Conservation (phyloP, 2,888 invertebrate species). For the Pelosia muscerda region DNA sequence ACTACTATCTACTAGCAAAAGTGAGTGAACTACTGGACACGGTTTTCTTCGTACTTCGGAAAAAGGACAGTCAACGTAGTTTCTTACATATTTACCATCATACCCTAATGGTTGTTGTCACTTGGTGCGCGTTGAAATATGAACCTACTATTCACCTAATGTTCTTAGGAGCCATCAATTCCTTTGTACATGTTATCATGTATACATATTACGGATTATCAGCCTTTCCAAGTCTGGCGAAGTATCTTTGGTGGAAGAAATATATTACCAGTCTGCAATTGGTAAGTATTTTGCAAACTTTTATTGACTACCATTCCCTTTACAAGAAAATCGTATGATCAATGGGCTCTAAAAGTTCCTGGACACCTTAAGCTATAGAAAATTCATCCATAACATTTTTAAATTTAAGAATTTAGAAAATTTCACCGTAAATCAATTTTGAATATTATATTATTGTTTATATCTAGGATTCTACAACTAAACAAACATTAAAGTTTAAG, state of each 20-base stretch:
- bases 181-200: constrained; percentile 90
- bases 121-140: constrained; percentile 85
- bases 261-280: constrained; percentile 91
- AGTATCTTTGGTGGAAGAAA: constrained; percentile 93
- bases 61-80: constrained; percentile 90
- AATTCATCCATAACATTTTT: too few species aligned
- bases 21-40: constrained; percentile 90
- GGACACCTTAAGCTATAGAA: too few species aligned
- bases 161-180: constrained; percentile 36
- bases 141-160: constrained; percentile 35
- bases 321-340: too few species aligned
- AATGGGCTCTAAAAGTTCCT: too few species aligned
- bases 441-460: too few species aligned
- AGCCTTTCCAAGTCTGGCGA: constrained; percentile 88
- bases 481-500: too few species aligned
- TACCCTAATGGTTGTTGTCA: constrained; percentile 82
- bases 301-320: too few species aligned
- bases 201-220: constrained; percentile 91
- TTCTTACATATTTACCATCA: constrained; percentile 95
- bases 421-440: too few species aligned
- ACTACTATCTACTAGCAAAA: constrained; percentile 88
- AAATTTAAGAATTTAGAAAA: too few species aligned
- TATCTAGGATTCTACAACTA: too few species aligned
- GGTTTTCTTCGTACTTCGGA: constrained; percentile 94
- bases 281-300: constrained; percentile 70